Percentiles rank a stretch among this genome's conserved stretches.
These are phyloP conservation scores for Phataginus tricuspis DNA, from an alignment of 2,797 vertebrate genomes.

Conservation along the genomic window DNA sequence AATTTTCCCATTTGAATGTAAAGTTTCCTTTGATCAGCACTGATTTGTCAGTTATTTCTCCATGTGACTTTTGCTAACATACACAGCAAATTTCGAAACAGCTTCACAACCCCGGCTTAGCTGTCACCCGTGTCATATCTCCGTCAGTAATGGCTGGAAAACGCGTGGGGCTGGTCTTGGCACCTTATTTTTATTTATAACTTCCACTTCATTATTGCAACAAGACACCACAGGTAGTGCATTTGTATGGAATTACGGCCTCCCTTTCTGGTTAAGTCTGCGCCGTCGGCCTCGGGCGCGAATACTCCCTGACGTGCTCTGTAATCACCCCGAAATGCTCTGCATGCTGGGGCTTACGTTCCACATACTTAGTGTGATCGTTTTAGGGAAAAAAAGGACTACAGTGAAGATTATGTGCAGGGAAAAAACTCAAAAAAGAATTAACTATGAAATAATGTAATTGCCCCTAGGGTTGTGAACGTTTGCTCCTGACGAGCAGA, in stretches of 20 bases:
- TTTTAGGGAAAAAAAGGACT: constrained; percentile 59
- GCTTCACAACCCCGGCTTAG: constrained; percentile 53
- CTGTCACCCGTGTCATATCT: constrained; percentile 70
- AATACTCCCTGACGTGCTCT: constrained; percentile 65
- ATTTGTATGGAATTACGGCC: constrained; percentile 74
- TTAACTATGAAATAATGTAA: constrained; percentile 53
- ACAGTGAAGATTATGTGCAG: constrained; percentile 27
- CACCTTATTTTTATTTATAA: constrained; percentile 83
- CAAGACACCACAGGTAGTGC: constrained; percentile 73
- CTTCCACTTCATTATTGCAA: constrained; percentile 81
- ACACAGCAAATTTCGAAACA: constrained; percentile 60
- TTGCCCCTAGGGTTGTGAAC: not conserved
- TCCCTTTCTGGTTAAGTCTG: constrained; percentile 75
- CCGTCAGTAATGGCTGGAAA: constrained; percentile 71
- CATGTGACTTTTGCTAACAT: constrained; percentile 67
- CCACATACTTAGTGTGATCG: constrained; percentile 70
- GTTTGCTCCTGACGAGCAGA: constrained; percentile 40
- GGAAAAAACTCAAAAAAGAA: not conserved
- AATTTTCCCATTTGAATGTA: constrained; percentile 71
- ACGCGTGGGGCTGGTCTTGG: constrained; percentile 60
- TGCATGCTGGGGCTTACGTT: constrained; percentile 63
- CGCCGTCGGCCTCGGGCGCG: constrained; percentile 73
- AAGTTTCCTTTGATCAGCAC: constrained; percentile 39
- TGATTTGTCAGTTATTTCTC: constrained; percentile 69
- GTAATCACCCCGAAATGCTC: constrained; percentile 68